Evolutionary conservation across 2,113 vertebrate genomes (phyloP).

Genomic region (Rattus rattus): DNA sequence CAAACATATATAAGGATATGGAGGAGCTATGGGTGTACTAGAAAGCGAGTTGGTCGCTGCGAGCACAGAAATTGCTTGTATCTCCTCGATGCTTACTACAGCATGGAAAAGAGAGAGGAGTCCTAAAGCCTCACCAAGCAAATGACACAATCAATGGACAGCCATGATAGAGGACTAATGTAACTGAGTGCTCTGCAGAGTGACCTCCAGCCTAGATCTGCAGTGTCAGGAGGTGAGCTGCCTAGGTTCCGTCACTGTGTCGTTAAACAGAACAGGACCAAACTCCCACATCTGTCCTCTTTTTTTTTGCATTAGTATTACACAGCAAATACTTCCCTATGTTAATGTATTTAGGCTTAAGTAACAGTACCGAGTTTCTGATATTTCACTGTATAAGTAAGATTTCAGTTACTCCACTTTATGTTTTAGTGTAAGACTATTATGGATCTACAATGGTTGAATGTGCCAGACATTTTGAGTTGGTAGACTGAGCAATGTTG

Average conservation of each 20-base stretch:
- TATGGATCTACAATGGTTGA: background rate
- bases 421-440: background rate
- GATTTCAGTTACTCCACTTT: background rate
- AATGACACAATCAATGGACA: background rate
- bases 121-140: background rate
- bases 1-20: too few relatives aligned
- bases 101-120: background rate
- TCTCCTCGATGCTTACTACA: background rate
- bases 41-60: fast-evolving
- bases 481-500: background rate
- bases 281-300: background rate
- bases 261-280: constrained; percentile 10
- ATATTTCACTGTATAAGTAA: background rate
- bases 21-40: background rate
- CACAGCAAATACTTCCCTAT: background rate
- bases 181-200: background rate
- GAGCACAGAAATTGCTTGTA: fast-evolving
- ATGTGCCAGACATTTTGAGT: background rate
- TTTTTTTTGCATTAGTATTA: background rate
- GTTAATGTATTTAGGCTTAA: background rate
- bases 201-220: background rate
- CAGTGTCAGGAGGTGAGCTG: fast-evolving
- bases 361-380: background rate
- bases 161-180: background rate
- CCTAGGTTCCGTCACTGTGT: background rate